Conservation (phyloP, 1,140 invertebrate species). For the Rhagoletis pomonella region DNA sequence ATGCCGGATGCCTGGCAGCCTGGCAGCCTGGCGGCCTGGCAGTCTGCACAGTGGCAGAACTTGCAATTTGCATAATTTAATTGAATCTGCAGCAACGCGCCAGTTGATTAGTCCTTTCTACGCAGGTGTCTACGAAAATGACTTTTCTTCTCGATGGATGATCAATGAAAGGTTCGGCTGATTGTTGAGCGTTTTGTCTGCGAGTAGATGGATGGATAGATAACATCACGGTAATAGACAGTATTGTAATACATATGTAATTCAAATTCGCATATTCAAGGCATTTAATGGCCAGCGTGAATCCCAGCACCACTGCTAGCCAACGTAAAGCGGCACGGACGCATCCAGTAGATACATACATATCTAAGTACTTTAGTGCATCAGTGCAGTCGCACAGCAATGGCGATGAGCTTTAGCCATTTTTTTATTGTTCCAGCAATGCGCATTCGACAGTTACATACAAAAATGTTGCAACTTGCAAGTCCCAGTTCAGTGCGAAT, state of each 20-base stretch:
- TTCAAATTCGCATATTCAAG: background rate
- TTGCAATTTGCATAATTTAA: constrained; percentile 70
- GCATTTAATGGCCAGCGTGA: constrained; percentile 29
- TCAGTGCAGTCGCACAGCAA: background rate
- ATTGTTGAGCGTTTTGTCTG: background rate
- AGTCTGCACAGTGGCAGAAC: constrained; percentile 58
- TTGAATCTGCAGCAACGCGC: constrained; percentile 70
- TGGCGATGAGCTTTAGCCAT: constrained; percentile 46
- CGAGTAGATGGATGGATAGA: background rate
- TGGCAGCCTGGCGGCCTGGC: background rate
- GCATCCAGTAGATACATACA: background rate
- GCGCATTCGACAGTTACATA: background rate
- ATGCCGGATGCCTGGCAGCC: background rate
- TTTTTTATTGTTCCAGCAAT: background rate
- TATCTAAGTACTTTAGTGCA: background rate
- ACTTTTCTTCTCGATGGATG: background rate
- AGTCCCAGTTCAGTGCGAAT: background rate
- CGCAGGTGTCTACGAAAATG: background rate
- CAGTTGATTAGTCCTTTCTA: constrained; percentile 26
- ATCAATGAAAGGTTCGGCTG: background rate
- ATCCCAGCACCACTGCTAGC: background rate
- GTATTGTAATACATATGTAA: background rate
- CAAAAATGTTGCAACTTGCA: background rate
- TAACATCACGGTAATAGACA: background rate
- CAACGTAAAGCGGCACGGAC: background rate